Evolutionary conservation across 2,797 vertebrate species (phyloP).

Genomic region (Eutrigla gurnardus): DNA sequence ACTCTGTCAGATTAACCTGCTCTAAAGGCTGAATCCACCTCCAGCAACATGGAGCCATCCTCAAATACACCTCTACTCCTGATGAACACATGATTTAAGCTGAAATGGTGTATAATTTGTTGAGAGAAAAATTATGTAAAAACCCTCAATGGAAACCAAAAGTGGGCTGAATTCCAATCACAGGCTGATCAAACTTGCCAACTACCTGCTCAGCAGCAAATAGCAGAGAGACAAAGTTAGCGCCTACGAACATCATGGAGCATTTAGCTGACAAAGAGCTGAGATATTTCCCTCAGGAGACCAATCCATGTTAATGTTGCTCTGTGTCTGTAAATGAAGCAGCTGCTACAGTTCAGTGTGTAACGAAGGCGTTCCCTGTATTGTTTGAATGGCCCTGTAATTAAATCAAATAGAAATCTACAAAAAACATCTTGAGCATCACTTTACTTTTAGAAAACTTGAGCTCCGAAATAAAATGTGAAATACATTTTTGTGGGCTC

Average conservation of each 20-base stretch:
- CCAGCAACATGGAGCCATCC: background rate
- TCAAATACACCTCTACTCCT: background rate
- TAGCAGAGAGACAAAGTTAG: background rate
- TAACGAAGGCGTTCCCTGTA: background rate
- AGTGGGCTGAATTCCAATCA: background rate
- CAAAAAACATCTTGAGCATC: background rate
- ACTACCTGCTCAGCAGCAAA: background rate
- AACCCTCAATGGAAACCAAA: no score
- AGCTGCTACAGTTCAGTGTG: background rate
- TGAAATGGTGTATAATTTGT: no score
- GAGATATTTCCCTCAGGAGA: slow-evolving; percentile 1
- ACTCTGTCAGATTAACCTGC: slow-evolving; percentile 54
- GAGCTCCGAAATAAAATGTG: background rate
- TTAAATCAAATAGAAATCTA: background rate
- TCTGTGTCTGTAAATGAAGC: background rate
- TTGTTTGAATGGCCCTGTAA: background rate
- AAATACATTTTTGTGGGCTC: background rate
- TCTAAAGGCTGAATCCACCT: slow-evolving; percentile 5
- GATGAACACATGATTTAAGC: no score
- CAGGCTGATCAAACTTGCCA: no score
- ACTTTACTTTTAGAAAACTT: background rate
- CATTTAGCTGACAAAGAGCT: background rate
- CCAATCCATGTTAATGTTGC: background rate
- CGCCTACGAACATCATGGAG: background rate
- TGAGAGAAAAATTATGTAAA: no score